phyloP scores from a whole-genome alignment of 2,797 vertebrate species.

The Tangara arthus region DNA sequence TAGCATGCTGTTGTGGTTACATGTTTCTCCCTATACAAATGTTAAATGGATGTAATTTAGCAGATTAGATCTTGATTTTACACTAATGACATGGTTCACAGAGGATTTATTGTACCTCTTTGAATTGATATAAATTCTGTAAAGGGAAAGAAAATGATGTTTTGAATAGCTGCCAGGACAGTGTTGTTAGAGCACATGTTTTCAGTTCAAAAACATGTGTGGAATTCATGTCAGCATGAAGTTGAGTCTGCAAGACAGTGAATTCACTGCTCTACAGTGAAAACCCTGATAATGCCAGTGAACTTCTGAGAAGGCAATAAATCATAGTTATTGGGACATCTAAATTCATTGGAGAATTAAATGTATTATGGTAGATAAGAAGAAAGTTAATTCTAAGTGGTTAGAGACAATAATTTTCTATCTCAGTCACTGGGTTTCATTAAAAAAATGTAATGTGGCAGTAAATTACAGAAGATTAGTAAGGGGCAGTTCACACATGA shows the following conservation, averaged over 20 bases:
- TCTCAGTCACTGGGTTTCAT: background rate
- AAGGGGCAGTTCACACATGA: background rate
- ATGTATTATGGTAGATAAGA: background rate
- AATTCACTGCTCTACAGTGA: background rate
- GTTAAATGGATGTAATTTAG: slow-evolving; percentile 33
- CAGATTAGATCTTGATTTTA: slow-evolving; percentile 38
- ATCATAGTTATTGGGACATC: background rate
- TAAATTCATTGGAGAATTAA: slow-evolving; percentile 3
- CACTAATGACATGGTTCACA: slow-evolving; percentile 8
- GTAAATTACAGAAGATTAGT: background rate
- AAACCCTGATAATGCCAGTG: background rate
- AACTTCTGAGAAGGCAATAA: slow-evolving; percentile 15
- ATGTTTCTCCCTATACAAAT: background rate
- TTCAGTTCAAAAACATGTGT: slow-evolving; percentile 20
- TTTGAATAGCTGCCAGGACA: slow-evolving; percentile 20
- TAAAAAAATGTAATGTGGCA: background rate
- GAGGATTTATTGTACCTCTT: slow-evolving; percentile 5
- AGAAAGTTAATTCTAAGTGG: background rate
- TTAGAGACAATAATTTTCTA: background rate
- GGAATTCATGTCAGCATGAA: slow-evolving; percentile 37
- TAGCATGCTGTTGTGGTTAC: background rate
- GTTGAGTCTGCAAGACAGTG: background rate
- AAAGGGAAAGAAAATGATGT: background rate
- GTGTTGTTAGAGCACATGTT: slow-evolving; percentile 5
- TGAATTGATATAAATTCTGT: background rate